Evolutionary conservation across 2,888 invertebrate genomes (phyloP).

Genomic region (Adelphocoris suturalis): DNA sequence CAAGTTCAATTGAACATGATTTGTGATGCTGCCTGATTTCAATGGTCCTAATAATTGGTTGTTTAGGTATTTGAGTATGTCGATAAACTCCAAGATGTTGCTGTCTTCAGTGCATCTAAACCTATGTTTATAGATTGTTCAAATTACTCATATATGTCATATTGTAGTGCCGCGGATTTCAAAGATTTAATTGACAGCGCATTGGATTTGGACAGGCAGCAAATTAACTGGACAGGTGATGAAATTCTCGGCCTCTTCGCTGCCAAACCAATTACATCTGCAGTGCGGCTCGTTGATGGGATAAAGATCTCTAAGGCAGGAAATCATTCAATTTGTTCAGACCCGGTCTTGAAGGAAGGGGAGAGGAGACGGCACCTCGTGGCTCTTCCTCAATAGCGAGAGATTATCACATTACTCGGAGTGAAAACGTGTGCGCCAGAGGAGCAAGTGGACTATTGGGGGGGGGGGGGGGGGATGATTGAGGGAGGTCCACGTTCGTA

Average conservation of each 20-base stretch:
- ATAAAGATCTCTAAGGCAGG: not conserved
- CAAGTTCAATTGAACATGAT: too few relatives aligned
- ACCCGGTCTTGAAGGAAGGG: not conserved
- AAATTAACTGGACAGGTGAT: too few relatives aligned
- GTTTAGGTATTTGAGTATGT: too few relatives aligned
- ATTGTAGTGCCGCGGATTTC: too few relatives aligned
- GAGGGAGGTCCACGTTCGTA: not conserved
- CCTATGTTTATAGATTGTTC: too few relatives aligned
- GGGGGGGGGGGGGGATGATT: not conserved
- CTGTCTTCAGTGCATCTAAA: too few relatives aligned
- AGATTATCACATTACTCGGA: slow-evolving; percentile 48
- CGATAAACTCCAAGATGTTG: too few relatives aligned
- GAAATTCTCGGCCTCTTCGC: not conserved
- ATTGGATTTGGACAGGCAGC: too few relatives aligned
- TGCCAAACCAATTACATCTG: not conserved
- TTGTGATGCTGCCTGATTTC: too few relatives aligned
- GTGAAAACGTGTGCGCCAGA: slow-evolving; percentile 43
- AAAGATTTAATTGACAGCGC: too few relatives aligned
- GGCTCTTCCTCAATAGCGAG: slow-evolving; percentile 35
- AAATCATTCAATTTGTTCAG: slow-evolving; percentile 36
- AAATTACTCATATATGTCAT: too few relatives aligned
- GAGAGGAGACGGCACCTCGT: not conserved
- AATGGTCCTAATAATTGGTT: too few relatives aligned
- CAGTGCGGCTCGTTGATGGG: slow-evolving; percentile 25
- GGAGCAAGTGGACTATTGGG: not conserved